phyloP scores from a whole-genome alignment of 2,797 vertebrate species.

The Diplodus sargus region DNA sequence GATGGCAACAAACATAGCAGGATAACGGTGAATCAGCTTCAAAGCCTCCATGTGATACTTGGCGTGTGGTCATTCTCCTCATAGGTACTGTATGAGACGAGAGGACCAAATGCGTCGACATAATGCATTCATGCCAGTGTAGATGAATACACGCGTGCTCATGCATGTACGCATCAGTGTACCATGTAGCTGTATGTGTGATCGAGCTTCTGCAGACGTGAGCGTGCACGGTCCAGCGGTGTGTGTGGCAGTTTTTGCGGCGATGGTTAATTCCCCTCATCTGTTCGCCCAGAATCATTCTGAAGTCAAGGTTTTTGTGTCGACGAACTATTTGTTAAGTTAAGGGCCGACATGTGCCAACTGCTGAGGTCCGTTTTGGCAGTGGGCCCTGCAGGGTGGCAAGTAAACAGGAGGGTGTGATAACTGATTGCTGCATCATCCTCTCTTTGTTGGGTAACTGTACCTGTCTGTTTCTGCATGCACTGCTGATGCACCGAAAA shows the following conservation, averaged over 20 bases:
- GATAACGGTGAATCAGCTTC: constrained; percentile 1
- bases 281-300: constrained; percentile 36
- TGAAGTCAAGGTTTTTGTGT: constrained; percentile 24
- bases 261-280: constrained; percentile 9
- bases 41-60: constrained; percentile 9
- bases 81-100: background rate
- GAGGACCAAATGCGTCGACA: constrained; percentile 5
- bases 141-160: constrained; percentile 13
- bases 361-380: constrained; percentile 55
- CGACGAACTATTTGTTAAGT: constrained; percentile 30
- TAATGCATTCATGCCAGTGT: constrained; percentile 2
- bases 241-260: constrained; percentile 34
- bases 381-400: constrained; percentile 37
- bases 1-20: constrained; percentile 18
- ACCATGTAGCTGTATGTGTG: constrained; percentile 12
- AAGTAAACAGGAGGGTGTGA: constrained; percentile 54
- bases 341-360: constrained; percentile 24
- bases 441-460: constrained; percentile 36
- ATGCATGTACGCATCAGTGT: background rate
- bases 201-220: constrained; percentile 15
- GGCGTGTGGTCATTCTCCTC: constrained; percentile 11
- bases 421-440: constrained; percentile 51
- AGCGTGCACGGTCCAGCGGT: constrained; percentile 9
- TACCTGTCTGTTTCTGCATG: constrained; percentile 59
- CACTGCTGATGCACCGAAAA: constrained; percentile 65